phyloP scores from a whole-genome alignment of 2,113 vertebrate genomes.

The human (Homo sapiens) region GRCh38 chr22:16675001-16675500 shows the following conservation, averaged over 20 bases:
- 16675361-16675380: neutral
- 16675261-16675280: neutral
- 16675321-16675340: neutral
- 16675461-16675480: neutral
- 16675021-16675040: neutral
- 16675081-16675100: neutral
- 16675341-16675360: neutral
- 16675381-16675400: neutral
- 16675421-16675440: neutral
- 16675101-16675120: neutral
- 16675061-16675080: neutral
- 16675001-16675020: neutral
- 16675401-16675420: neutral
- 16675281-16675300: neutral
- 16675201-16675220: no score
- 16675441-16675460: neutral
- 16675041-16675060: neutral
- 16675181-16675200: no score
- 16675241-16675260: neutral
- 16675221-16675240: neutral
- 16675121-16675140: neutral
- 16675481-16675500: neutral
- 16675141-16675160: neutral
- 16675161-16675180: neutral
- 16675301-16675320: neutral